phyloP scores from a whole-genome alignment of 2,888 invertebrate genomes.

The Hofmannophila pseudospretella region DNA sequence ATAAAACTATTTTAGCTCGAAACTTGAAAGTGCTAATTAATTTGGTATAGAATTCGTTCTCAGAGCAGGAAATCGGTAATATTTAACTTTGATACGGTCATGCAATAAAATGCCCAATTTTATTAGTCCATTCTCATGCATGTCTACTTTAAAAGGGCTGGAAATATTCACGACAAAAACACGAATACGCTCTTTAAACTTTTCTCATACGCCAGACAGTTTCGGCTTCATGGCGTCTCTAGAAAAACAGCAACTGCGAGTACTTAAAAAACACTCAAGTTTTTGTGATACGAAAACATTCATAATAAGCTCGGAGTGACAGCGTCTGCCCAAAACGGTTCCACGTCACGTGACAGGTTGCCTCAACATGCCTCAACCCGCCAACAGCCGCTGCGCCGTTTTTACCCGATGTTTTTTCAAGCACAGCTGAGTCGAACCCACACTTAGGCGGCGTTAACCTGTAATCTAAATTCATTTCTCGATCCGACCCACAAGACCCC shows the following conservation, averaged over 20 bases:
- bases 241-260: constrained; percentile 34
- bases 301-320: constrained; percentile 47
- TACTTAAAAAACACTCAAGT: constrained; percentile 35
- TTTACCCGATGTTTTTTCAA: constrained; percentile 60
- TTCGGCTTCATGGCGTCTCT: constrained; percentile 7
- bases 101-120: constrained; percentile 4
- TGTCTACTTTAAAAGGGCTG: constrained; percentile 7
- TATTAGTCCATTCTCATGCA: constrained; percentile 5
- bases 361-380: constrained; percentile 20
- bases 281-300: constrained; percentile 47
- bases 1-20: not conserved
- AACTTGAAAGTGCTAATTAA: not conserved
- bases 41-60: not conserved
- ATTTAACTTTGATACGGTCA: not conserved
- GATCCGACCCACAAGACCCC: constrained; percentile 68
- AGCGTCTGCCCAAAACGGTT: constrained; percentile 41
- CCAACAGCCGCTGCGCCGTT: constrained; percentile 21
- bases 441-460: constrained; percentile 76
- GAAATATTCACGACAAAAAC: constrained; percentile 10
- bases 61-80: not conserved
- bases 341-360: constrained; percentile 36
- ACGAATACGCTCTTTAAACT: constrained; percentile 21
- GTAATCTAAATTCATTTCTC: constrained; percentile 78
- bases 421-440: constrained; percentile 72
- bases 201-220: constrained; percentile 26